Base-by-base conservation (phyloP, 2,888 invertebrate genomes). In the Diaprepes abbreviatus region DNA sequence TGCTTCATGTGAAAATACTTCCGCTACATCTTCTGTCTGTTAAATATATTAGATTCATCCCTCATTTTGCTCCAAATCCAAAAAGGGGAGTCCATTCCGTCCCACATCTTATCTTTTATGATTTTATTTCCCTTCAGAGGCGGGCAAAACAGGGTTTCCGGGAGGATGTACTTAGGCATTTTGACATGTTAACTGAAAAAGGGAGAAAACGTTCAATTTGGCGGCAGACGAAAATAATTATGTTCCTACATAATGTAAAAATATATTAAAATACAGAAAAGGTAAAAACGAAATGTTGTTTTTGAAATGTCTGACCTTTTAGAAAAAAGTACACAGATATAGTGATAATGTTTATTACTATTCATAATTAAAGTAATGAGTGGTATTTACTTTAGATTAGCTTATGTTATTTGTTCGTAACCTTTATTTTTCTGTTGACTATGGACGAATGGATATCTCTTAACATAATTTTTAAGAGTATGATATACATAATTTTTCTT, bases 21-120 rank as follows among this genome's bases (percentile, higher is more conserved):
- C 59, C 35, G 43, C 16, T 43, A 38, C 48, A 57, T 59, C 52
- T 66, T 38, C 59, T 48, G 50, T 59, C 52, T 38, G 55, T 59
- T 58, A 58, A 24, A 35, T 66, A 58, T 66, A 66, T 66, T 66
- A 66, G 40, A 58, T 66, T 21, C 66, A 66, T 66, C 28, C 66
- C 58, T 66, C 58, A 66, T 66, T 59, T 58, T 48, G 48, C 36
- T 48, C 50, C 28, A 48, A 66, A 48, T 66, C 66, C 52, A 40
- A 66, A 66, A 66, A 52, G 36, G 52, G 58, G 19, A 59, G 66
- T 59, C 66, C 52, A 19, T 66, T 66, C 43, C 40, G 19, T 28
- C 59, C 58, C 52, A 66, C 40, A 45, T 59, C 59, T 59, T 66
- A 66, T 59, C 66, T 38, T 59, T 66, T 66, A 66, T 59, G 58